Evolutionary conservation across 2,888 invertebrate species (phyloP), one percentile per base, ranked within the genome.

Genomic region (Abrostola tripartita): DNA sequence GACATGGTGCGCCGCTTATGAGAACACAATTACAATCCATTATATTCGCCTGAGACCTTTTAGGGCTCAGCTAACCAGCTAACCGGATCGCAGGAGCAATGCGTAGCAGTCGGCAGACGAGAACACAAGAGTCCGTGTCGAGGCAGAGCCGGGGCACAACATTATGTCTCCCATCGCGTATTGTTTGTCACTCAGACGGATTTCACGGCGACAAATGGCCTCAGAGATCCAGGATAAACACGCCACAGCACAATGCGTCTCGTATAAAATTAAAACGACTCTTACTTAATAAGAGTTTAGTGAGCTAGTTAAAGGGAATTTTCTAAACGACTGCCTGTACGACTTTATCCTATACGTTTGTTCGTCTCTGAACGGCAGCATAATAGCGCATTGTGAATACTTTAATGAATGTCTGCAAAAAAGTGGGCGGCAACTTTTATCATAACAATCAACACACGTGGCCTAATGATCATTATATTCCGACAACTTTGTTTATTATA

Each of bases 11-110:
- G 72, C 71, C 86, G 88, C 90, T 92, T 92, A 92, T 92, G 93
- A 93, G 90, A 88, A 91, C 90, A 93, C 92, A 93, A 93, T 93
- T 92, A 93, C 91, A 89, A 88, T 88, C 88, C 90, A 91, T 92
- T 93, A 93, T 91, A 91, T 90, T 89, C 88, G 81, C 85, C 71
- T 75, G 82, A 82, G 84, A 90, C 92, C 90, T 91, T 91, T 92
- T 92, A 87, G 89, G 92, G 84, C 81, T 74, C 68, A 74, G 81
- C 81, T 88, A 86, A 89, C 87, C 87, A 86, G 86, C 86, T 88
- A 88, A 85, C 82, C 84, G 83, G 80, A 76, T 78, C 68, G 74
- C 76, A 65, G 74, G 68, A 81, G 78, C 79, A 76, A 71, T 78
- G 85, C 82, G 81, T 82, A 80, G 67, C 77, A 81, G 86, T 84